Evolutionary conservation across 2,797 vertebrate genomes (phyloP), one percentile per base, ranked within the genome.

Genomic region (Selene dorsalis): DNA sequence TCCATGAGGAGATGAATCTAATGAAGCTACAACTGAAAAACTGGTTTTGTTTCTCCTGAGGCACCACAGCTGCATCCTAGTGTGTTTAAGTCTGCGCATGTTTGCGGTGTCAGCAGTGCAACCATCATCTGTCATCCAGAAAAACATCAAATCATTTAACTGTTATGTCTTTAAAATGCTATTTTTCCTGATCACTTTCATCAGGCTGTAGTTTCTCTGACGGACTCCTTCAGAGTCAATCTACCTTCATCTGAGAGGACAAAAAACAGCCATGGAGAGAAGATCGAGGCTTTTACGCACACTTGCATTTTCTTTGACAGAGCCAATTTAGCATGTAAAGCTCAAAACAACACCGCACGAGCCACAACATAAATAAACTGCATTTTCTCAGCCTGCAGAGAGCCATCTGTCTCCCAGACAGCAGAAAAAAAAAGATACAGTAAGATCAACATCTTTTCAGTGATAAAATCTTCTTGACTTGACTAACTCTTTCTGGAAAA

Each of bases 261-360:
- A 80, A 70, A 76, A 80, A 10, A 20, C 20, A 4, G 56, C 72
- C 72, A 76, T 83, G 75, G 78, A 75, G 50, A 22, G 60, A 67
- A 79, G 56, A 71, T 32, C 16, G 26, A 82, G 76, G 62, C 52
- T 66, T 72, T 76, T 61, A 67, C 66, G 32, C 28, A 53, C 24
- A 35, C 52, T 47, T 39, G 4, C 26, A 1, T 35, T 55, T 69
- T 53, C n/a, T 74, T 35, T 26, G 55, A 69, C 48, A 8, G n/a
- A 59, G 14, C 4, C 9, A 3, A 4, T 60, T 70, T 28, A 50
- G 28, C 4, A 64, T 55, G 59, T 32, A 26, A 45, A 59, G 32
- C 68, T 66, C 39, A 75, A 22, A 74, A 26, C 32, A n/a, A 28
- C 22, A 52, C 47, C 20, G 50, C 20, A 75, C 73, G 62, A 72